phyloP scores from a whole-genome alignment of 2,113 vertebrate species.

The Jacana jacana region DNA sequence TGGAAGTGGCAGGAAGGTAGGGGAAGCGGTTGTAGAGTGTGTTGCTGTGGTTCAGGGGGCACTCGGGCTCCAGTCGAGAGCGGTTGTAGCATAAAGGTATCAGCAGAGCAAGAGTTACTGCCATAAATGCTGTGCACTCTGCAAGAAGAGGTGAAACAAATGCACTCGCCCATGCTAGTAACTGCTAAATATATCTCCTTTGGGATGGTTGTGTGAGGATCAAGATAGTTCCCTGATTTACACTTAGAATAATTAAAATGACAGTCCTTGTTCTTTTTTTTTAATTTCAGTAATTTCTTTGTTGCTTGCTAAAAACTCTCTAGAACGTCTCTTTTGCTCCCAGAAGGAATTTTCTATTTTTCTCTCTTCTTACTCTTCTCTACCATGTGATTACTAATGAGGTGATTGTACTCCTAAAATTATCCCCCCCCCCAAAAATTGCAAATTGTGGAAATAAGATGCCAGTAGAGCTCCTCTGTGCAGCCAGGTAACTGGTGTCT shows the following conservation, averaged over 20 bases:
- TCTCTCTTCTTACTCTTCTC: background rate
- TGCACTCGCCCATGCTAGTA: background rate
- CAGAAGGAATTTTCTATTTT: background rate
- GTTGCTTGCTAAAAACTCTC: background rate
- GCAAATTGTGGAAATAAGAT: background rate
- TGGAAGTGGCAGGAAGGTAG: conserved; percentile 99
- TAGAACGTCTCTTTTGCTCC: background rate
- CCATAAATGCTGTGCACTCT: background rate
- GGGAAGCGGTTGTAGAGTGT: background rate
- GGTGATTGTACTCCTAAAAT: background rate
- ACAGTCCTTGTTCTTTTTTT: background rate
- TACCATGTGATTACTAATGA: background rate
- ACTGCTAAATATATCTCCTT: background rate
- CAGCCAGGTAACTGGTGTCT: background rate
- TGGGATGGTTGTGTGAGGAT: background rate
- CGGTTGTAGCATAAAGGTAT: background rate
- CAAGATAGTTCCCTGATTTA: background rate
- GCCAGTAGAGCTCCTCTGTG: background rate
- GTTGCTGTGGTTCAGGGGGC: background rate
- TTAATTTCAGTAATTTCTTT: background rate
- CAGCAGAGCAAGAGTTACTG: background rate
- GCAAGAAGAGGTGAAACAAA: background rate
- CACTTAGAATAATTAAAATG: background rate
- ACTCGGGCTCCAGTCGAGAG: background rate
- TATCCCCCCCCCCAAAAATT: background rate